phyloP scores from a whole-genome alignment of 2,113 vertebrate genomes.

The Noctilio leporinus region DNA sequence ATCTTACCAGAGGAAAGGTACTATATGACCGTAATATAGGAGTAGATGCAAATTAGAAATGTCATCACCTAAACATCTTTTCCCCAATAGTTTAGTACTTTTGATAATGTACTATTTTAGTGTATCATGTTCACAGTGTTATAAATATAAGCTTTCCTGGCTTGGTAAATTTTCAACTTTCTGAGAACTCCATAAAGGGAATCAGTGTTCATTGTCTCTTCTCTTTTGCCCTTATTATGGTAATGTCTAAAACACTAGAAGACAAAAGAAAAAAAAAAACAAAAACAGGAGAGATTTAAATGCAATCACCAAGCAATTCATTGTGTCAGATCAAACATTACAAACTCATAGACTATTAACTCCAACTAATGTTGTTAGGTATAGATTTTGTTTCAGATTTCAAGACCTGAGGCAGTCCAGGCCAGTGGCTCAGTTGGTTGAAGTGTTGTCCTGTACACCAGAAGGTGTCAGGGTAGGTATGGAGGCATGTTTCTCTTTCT shows the following conservation, averaged over 20 bases:
- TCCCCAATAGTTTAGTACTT: slow-evolving; percentile 61
- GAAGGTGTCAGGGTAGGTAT: too few species aligned
- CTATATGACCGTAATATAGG: slow-evolving; percentile 41
- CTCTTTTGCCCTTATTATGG: neutral
- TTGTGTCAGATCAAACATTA: neutral
- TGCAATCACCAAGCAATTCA: slow-evolving; percentile 6
- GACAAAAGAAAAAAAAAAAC: neutral
- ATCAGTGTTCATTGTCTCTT: slow-evolving; percentile 1
- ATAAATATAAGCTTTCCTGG: slow-evolving; percentile 67
- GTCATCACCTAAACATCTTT: slow-evolving; percentile 62
- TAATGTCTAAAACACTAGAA: slow-evolving; percentile 12
- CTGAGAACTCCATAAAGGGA: slow-evolving; percentile 49
- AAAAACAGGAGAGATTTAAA: neutral
- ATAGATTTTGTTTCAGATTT: neutral
- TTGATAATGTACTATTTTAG: slow-evolving; percentile 71
- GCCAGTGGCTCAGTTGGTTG: too few species aligned
- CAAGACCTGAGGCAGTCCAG: neutral
- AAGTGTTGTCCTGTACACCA: too few species aligned
- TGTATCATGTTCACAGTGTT: slow-evolving; percentile 71
- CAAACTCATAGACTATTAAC: neutral
- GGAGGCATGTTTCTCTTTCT: too few species aligned
- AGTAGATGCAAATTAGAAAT: slow-evolving; percentile 68
- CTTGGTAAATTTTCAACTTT: slow-evolving; percentile 48
- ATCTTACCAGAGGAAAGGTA: slow-evolving; percentile 65
- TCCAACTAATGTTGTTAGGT: neutral